These are phyloP conservation scores for Galendromus occidentalis DNA, from an alignment of 1,140 invertebrate genomes.

Conservation along the genomic window DNA sequence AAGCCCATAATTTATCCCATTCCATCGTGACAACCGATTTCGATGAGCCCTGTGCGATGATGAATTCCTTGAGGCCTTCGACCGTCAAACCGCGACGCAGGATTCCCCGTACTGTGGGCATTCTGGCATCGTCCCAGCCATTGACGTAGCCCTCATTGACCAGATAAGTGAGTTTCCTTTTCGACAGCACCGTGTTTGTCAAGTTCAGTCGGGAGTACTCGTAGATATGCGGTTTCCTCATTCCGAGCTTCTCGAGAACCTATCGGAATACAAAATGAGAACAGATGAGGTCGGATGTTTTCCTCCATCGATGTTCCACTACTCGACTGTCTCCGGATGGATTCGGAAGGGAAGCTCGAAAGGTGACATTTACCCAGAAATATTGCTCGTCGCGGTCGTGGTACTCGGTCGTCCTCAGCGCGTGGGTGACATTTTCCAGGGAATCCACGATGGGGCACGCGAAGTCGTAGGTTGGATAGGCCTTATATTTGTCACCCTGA, in stretches of 20 bases:
- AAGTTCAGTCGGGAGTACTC: slow-evolving; percentile 88
- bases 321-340: too few species aligned
- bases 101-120: slow-evolving; percentile 92
- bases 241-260: slow-evolving; percentile 54
- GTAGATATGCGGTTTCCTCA: slow-evolving; percentile 82
- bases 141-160: slow-evolving; percentile 78
- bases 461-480: slow-evolving; percentile 99
- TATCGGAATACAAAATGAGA: slow-evolving; percentile 8
- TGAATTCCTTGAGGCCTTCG: slow-evolving; percentile 89
- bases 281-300: neutral
- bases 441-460: slow-evolving; percentile 97
- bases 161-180: slow-evolving; percentile 93
- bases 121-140: slow-evolving; percentile 97
- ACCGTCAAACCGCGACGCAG: slow-evolving; percentile 89
- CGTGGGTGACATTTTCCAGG: slow-evolving; percentile 90
- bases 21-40: slow-evolving; percentile 96
- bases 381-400: slow-evolving; percentile 94
- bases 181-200: slow-evolving; percentile 92
- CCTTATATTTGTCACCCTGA: slow-evolving; percentile 85
- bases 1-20: slow-evolving; percentile 99
- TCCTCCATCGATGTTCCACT: too few species aligned
- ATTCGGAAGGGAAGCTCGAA: too few species aligned
- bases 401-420: slow-evolving; percentile 92
- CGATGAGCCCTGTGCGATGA: slow-evolving; percentile 95
- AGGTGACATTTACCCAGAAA: slow-evolving; percentile 47